These are phyloP conservation scores for Seriola dumerili DNA, from an alignment of 2,113 vertebrate genomes.

Conservation along the genomic window DNA sequence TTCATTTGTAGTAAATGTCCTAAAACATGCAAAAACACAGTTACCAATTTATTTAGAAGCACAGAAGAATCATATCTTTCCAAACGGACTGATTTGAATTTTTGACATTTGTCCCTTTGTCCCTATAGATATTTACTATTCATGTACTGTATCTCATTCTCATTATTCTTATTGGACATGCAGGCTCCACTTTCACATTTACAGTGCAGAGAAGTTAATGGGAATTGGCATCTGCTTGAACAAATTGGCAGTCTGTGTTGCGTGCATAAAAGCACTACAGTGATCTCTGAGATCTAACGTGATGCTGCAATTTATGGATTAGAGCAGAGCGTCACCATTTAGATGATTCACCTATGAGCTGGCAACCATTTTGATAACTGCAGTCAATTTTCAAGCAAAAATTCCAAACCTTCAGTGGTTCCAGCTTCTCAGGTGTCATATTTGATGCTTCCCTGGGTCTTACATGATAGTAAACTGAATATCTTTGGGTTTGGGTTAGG, in stretches of 20 bases:
- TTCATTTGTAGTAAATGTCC: neutral
- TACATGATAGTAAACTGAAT: no score
- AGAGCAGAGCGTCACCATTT: neutral
- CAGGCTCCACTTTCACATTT: conserved; percentile 13
- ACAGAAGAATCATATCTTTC: neutral
- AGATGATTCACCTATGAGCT: neutral
- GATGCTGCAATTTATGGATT: conserved; percentile 28
- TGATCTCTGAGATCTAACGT: neutral
- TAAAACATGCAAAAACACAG: neutral
- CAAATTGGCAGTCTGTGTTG: neutral
- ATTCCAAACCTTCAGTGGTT: neutral
- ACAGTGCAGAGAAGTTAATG: conserved; percentile 6
- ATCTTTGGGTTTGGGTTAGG: no score
- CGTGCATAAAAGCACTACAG: conserved; percentile 13
- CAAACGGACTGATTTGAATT: neutral
- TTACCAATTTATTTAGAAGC: no score
- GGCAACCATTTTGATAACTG: neutral
- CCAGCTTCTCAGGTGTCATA: no score
- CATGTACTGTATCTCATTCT: neutral
- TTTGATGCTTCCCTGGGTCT: no score
- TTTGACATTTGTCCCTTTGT: neutral
- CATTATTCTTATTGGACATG: neutral
- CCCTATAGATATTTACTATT: neutral
- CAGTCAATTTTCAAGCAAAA: neutral
- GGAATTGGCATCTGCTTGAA: no score